These are phyloP conservation scores for Ramphastos sulfuratus DNA, from an alignment of 2,113 vertebrate genomes.

Conservation along the genomic window DNA sequence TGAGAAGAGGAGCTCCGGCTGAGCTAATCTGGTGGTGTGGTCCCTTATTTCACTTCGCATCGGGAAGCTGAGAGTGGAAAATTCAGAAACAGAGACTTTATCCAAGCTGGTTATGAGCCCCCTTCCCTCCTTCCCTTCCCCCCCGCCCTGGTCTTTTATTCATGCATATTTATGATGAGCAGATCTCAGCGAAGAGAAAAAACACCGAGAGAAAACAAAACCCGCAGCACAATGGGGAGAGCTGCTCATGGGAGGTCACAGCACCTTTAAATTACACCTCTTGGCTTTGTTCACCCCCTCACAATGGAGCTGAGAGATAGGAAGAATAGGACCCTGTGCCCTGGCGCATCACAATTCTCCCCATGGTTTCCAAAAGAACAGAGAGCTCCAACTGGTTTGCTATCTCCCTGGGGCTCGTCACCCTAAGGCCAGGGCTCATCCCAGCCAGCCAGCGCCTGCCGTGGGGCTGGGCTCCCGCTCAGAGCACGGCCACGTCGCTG, in stretches of 20 bases:
- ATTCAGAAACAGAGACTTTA: conserved; percentile 58
- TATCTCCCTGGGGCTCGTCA: conserved; percentile 49
- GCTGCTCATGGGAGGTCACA: conserved; percentile 60
- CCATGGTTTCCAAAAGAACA: conserved; percentile 40
- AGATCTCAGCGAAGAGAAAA: conserved; percentile 32
- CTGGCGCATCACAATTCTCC: conserved; percentile 36
- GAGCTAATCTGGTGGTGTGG: conserved; percentile 56
- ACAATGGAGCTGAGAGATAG: conserved; percentile 65
- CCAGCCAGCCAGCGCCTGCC: background rate
- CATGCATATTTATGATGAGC: conserved; percentile 67
- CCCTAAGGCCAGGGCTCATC: background rate
- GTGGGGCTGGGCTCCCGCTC: background rate
- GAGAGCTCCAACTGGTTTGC: conserved; percentile 36
- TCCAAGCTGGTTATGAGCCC: conserved; percentile 63
- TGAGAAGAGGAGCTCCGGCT: conserved; percentile 54
- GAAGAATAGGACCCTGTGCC: conserved; percentile 29
- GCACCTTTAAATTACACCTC: conserved; percentile 74
- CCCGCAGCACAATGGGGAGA: conserved; percentile 28
- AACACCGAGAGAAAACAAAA: conserved; percentile 51
- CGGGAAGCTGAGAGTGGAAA: conserved; percentile 37
- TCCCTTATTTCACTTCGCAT: conserved; percentile 54
- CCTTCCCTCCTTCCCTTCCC: conserved; percentile 16
- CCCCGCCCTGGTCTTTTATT: conserved; percentile 48
- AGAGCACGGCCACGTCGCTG: background rate
- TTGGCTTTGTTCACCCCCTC: conserved; percentile 56